Conservation (phyloP, 2,113 vertebrate species). For the Plotosus lineatus region DNA sequence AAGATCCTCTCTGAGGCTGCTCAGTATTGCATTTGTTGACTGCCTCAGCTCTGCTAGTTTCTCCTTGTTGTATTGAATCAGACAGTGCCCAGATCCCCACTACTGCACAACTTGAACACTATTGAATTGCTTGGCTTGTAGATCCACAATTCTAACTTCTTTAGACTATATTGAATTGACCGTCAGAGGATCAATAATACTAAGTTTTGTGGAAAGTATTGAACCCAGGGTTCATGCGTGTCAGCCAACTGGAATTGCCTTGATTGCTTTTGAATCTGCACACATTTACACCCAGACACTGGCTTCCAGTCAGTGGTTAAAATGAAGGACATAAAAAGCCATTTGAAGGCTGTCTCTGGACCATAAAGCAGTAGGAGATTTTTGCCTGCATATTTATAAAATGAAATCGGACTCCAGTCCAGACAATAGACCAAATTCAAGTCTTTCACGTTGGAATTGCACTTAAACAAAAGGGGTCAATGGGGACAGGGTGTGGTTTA, state of each 20-base stretch:
- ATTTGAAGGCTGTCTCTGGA: conserved; percentile 48
- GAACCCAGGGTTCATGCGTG: conserved; percentile 70
- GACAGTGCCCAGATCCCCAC: conserved; percentile 74
- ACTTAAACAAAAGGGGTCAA: conserved; percentile 31
- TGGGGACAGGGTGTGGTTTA: neutral
- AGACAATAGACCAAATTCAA: conserved; percentile 35
- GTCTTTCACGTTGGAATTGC: conserved; percentile 50
- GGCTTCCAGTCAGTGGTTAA: conserved; percentile 61
- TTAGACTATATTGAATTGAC: conserved; percentile 81
- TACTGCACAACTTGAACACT: conserved; percentile 72
- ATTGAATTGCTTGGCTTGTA: conserved; percentile 79
- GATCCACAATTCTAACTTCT: conserved; percentile 78
- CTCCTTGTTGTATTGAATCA: conserved; percentile 74
- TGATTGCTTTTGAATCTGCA: conserved; percentile 69
- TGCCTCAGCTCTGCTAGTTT: conserved; percentile 65
- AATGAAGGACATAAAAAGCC: conserved; percentile 58
- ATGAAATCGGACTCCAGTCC: conserved; percentile 45
- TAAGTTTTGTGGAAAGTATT: conserved; percentile 78
- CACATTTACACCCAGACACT: conserved; percentile 63
- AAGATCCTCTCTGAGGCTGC: conserved; percentile 70
- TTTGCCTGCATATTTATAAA: conserved; percentile 50
- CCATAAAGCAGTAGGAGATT: conserved; percentile 53
- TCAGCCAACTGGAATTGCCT: conserved; percentile 64
- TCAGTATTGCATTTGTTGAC: conserved; percentile 76
- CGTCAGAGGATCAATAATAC: conserved; percentile 76